Evolutionary conservation across 2,888 invertebrate genomes (phyloP).

Genomic region (Tachina grossa): DNA sequence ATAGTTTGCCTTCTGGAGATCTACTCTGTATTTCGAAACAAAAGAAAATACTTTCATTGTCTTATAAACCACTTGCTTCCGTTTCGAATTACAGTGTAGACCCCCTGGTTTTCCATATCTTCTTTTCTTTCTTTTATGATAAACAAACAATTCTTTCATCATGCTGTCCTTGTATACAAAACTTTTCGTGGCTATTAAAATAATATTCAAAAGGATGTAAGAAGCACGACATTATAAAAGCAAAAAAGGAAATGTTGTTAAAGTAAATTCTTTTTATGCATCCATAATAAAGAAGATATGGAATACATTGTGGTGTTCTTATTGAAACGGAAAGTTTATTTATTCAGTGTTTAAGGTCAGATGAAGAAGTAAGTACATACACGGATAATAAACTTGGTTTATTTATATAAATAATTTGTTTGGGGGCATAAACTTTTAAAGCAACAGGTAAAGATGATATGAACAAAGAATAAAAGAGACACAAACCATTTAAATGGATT

Average conservation of each 20-base stretch:
- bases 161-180: neutral
- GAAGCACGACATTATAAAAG: constrained; percentile 14
- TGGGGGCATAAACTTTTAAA: neutral
- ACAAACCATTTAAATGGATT: neutral
- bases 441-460: constrained; percentile 32
- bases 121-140: neutral
- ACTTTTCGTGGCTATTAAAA: constrained; percentile 27
- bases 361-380: neutral
- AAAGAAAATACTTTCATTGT: too few species aligned
- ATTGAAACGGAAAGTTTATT: constrained; percentile 13
- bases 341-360: constrained; percentile 43
- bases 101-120: too few species aligned
- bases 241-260: neutral
- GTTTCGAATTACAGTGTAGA: too few species aligned
- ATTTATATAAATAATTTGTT: neutral
- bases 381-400: constrained; percentile 9
- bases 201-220: constrained; percentile 5
- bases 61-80: too few species aligned
- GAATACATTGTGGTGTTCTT: neutral
- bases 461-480: neutral
- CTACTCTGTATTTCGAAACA: too few species aligned
- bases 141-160: constrained; percentile 18
- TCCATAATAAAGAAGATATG: constrained; percentile 26
- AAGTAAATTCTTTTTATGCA: constrained; percentile 1
- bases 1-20: too few species aligned